phyloP scores from a whole-genome alignment of 2,113 vertebrate species.

The Buteo buteo region DNA sequence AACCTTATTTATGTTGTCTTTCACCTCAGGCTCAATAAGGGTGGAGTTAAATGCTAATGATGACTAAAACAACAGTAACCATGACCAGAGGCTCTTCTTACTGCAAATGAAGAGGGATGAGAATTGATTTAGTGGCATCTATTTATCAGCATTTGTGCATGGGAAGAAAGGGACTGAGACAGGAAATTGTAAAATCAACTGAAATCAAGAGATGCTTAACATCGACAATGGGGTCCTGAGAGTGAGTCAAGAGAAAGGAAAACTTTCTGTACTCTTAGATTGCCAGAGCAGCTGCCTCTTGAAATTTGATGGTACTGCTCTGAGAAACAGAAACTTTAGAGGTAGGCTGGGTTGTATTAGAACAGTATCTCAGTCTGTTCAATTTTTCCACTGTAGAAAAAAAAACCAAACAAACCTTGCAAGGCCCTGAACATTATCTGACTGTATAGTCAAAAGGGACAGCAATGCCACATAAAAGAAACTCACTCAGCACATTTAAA shows the following conservation, averaged over 20 bases:
- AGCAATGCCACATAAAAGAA: neutral
- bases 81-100: neutral
- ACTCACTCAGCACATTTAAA: slow-evolving; percentile 15
- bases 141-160: neutral
- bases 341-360: neutral
- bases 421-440: neutral
- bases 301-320: neutral
- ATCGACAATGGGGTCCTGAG: neutral
- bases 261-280: neutral
- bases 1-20: slow-evolving; percentile 2
- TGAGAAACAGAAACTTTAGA: neutral
- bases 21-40: neutral
- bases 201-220: neutral
- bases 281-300: neutral
- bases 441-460: neutral
- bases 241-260: neutral
- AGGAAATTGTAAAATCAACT: neutral
- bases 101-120: neutral
- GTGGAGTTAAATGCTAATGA: neutral
- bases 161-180: neutral
- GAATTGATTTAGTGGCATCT: neutral
- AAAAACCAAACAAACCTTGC: neutral
- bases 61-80: neutral
- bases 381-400: neutral
- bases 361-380: neutral